Evolutionary conservation across 2,888 invertebrate species (phyloP), one percentile per base, ranked within the genome.

Genomic region (Protonemura montana): DNA sequence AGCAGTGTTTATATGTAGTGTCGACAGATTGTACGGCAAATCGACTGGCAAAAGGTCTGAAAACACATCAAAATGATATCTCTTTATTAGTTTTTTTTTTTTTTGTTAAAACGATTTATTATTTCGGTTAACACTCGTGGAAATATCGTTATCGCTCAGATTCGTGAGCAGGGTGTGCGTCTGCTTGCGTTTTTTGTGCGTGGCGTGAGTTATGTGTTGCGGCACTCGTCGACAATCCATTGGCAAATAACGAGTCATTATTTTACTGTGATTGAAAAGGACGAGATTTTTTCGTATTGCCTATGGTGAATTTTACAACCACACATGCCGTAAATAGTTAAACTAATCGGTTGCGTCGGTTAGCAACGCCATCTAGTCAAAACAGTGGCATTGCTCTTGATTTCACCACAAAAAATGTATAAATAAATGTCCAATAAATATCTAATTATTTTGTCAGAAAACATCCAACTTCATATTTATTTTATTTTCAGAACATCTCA

Each of bases 21-120:
- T 21, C 21, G 6, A 59, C 59, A 13, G 59, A 59, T 59, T 59
- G 7, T 59, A 59, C 59, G 59, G 16, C 59, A 59, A 59, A 59
- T 59, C 59, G 21, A 59, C 59, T 59, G 59, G 59, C 59, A 59
- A 59, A 59, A 59, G 59, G 59, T 59, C 59, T 59, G 59, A 59
- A 59, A 59, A 59, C 59, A 59, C 59, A 59, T 59, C 59, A 59
- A 59, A 59, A 21, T 21, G 59, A 59, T 59, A 59, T 59, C 59
- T 59, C 59, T 59, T 59, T 59, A 59, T 59, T 59, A 59, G 59
- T 21, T 59, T 59, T 59, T 59, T 59, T 59, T 16, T 10, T 21
- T 59, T 59, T 59, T 59, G 59, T 59, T 59, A 59, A 59, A 59
- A 59, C 13, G 59, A 59, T 59, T 59, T 59, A 59, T 59, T 59